Conservation (phyloP, 2,888 invertebrate genomes). For the Sylvicola cinctus region DNA sequence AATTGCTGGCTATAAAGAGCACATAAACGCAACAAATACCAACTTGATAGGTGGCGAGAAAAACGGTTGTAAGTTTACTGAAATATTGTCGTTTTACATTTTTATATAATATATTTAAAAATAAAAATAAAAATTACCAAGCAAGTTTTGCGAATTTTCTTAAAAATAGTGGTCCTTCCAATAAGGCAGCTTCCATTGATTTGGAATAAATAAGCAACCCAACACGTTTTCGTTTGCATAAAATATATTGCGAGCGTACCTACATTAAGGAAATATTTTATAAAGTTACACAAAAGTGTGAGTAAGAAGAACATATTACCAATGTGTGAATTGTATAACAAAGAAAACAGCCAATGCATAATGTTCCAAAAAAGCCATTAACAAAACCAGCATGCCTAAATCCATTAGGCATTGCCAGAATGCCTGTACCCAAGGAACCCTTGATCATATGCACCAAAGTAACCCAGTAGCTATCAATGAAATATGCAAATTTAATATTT, state of each 20-base stretch:
- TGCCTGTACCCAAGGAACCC: constrained; percentile 84
- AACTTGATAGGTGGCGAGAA: constrained; percentile 79
- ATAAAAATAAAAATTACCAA: constrained; percentile 42
- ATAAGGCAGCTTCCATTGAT: constrained; percentile 55
- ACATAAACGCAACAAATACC: constrained; percentile 95
- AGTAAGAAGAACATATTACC: too few relatives aligned
- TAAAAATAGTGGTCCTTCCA: constrained; percentile 45
- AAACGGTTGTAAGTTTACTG: constrained; percentile 37
- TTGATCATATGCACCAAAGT: constrained; percentile 80
- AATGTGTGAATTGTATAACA: too few relatives aligned
- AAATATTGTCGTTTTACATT: too few relatives aligned
- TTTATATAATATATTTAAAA: too few relatives aligned
- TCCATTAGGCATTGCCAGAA: constrained; percentile 66
- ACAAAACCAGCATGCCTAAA: constrained; percentile 38
- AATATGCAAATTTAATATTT: not conserved
- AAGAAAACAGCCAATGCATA: constrained; percentile 70
- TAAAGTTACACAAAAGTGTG: too few relatives aligned
- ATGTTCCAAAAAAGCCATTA: constrained; percentile 59
- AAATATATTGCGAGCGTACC: constrained; percentile 38
- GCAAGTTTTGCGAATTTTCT: constrained; percentile 39
- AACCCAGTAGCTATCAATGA: constrained; percentile 45
- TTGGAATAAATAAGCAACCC: constrained; percentile 61
- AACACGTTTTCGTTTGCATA: constrained; percentile 43
- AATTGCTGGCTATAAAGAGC: constrained; percentile 75
- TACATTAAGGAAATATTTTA: too few relatives aligned